Conservation (phyloP, 2,888 invertebrate genomes). For the Eupithecia subfuscata region DNA sequence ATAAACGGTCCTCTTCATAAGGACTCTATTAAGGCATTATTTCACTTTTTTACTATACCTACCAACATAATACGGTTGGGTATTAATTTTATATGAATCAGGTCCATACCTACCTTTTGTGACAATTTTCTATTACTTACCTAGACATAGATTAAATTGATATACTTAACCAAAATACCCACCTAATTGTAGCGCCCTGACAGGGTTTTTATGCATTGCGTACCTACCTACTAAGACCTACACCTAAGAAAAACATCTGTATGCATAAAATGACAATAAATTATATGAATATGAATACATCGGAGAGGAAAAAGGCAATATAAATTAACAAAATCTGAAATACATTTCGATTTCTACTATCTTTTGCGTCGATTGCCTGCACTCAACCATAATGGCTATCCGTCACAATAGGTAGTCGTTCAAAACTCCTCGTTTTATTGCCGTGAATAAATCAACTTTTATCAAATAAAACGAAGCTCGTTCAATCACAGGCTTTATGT, state of each 20-base stretch:
- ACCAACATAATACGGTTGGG: background rate
- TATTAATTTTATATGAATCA: no score
- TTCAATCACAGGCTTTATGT: background rate
- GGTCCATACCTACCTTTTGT: no score
- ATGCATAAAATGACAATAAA: no score
- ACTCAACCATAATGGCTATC: constrained; percentile 32
- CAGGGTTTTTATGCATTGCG: no score
- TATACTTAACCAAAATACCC: no score
- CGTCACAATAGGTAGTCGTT: constrained; percentile 26
- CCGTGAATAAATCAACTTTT: constrained; percentile 33
- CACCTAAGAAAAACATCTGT: no score
- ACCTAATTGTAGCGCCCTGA: no score
- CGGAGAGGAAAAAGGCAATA: no score
- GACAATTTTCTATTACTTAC: no score
- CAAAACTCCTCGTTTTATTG: constrained; percentile 22
- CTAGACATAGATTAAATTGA: no score
- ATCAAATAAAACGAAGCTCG: background rate
- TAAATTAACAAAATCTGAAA: background rate
- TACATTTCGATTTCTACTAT: background rate
- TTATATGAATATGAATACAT: no score
- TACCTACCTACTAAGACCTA: no score
- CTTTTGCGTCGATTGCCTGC: background rate
- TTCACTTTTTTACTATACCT: constrained; percentile 5
- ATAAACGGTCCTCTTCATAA: constrained; percentile 49
- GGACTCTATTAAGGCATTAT: constrained; percentile 29